Base-by-base conservation (phyloP, 2,888 invertebrate species). In the Megastigmus dorsalis region DNA sequence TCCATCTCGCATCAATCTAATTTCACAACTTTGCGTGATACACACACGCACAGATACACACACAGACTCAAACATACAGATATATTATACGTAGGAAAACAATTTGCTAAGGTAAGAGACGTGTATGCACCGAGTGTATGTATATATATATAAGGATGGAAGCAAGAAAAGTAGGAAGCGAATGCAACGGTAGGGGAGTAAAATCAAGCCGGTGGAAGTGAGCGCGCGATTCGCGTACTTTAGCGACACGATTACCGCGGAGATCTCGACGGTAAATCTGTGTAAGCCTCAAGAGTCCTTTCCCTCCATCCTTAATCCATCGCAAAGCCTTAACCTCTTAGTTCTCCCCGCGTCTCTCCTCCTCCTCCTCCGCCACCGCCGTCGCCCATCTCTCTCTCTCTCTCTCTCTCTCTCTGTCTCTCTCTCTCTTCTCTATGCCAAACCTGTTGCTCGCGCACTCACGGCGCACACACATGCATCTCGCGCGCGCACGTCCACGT, bases 271-370 rank as follows among this genome's bases (percentile, higher is more conserved):
- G 75, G 69, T 81, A 82, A 82, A 80, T 82, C 80, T 78, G 79
- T 78, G 79, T 80, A 81, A 83, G 82, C 80, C 79, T 78, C 77
- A 63, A 79, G 80, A 80, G 77, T 79, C 81, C 79, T 83, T n/a
- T 73, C 69, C 59, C 55, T 79, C 80, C 80, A 78, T 78, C 83
- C 84, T 83, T 84, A 84, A 85, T 85, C 84, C 86, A 83, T 82
- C 79, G 80, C 77, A 81, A 83, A 82, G 80, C 82, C 82, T 83
- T 80, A 83, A 83, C 81, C 54, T 59, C 74, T 74, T 63, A 62
- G 55, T 36, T 66, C 23, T 41, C 41, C 57, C 23, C 43, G 30
- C 38, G 13, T 20, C 62, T 55, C 20, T 5, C 28, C 20, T 20
- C 43, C 52, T 15, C 54, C 38, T 38, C 13, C 15, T 41, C n/a